Percentiles rank a stretch among this genome's conserved stretches.
Conservation (phyloP, 2,797 vertebrate genomes). For the Sebastes diploproa region DNA sequence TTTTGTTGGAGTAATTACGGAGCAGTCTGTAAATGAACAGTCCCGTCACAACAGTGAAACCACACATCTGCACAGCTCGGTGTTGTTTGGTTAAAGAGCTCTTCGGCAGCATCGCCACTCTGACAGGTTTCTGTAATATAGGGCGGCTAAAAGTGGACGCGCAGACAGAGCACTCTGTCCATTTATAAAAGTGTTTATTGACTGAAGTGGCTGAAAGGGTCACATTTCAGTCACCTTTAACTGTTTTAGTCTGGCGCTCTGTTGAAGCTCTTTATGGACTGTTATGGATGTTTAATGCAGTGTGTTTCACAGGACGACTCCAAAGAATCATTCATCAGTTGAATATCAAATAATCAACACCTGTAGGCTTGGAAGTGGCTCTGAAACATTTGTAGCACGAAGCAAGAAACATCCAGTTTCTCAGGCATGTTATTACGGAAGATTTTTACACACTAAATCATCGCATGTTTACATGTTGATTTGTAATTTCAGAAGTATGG, state of each 20-base stretch:
- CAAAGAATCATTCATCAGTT: not conserved
- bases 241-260: not conserved
- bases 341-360: not conserved
- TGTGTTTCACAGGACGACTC: not conserved
- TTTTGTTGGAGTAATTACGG: constrained; percentile 28
- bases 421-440: not conserved
- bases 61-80: constrained; percentile 17
- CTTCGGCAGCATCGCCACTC: not conserved
- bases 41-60: constrained; percentile 13
- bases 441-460: not conserved
- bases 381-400: not conserved
- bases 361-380: not conserved
- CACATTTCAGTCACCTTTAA: not conserved
- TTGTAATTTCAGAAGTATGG: not conserved
- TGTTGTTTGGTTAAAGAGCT: constrained; percentile 16
- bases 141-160: constrained; percentile 1
- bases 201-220: constrained; percentile 29
- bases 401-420: not conserved
- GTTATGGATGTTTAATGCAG: not conserved
- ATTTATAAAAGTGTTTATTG: constrained; percentile 30
- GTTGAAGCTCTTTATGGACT: not conserved
- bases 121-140: constrained; percentile 14
- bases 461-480: not conserved
- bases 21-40: constrained; percentile 12
- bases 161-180: not conserved